These are phyloP conservation scores for Percopsis omiscomaycus DNA, from an alignment of 2,797 vertebrate genomes.

Conservation along the genomic window DNA sequence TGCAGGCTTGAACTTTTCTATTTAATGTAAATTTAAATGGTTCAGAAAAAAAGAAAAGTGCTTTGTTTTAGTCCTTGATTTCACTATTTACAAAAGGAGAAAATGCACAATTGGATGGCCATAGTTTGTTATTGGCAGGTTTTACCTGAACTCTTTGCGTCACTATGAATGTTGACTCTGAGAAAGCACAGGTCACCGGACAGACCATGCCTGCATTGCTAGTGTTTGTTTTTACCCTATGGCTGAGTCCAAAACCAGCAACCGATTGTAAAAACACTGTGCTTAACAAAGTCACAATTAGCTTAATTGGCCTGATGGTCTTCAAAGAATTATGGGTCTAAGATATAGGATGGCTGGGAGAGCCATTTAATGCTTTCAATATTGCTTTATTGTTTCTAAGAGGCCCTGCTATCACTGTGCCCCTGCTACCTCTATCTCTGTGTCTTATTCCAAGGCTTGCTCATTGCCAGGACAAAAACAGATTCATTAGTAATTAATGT, in stretches of 20 bases:
- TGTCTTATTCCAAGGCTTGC: constrained; percentile 26
- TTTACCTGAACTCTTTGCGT: constrained; percentile 32
- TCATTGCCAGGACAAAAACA: constrained; percentile 24
- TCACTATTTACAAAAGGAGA: constrained; percentile 26
- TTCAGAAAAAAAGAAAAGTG: constrained; percentile 54
- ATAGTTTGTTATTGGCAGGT: constrained; percentile 30
- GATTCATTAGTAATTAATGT: constrained; percentile 31
- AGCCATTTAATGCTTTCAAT: constrained; percentile 42
- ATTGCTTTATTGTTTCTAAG: constrained; percentile 39
- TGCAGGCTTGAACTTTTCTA: constrained; percentile 65
- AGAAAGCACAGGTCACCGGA: constrained; percentile 18
- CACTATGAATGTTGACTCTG: constrained; percentile 48
- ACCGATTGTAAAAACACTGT: constrained; percentile 39
- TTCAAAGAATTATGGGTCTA: constrained; percentile 25
- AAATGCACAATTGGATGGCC: constrained; percentile 15
- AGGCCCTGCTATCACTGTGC: constrained; percentile 46
- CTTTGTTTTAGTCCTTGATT: constrained; percentile 42
- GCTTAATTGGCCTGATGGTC: constrained; percentile 19
- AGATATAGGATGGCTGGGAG: constrained; percentile 27
- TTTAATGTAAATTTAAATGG: constrained; percentile 53
- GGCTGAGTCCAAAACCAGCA: constrained; percentile 26
- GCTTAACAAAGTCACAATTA: constrained; percentile 34
- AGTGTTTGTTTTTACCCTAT: constrained; percentile 26
- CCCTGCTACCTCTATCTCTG: constrained; percentile 65
- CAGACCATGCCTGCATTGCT: constrained; percentile 34